Evolutionary conservation across 1,140 invertebrate genomes (phyloP).

Genomic region (Temnothorax curvispinosus): DNA sequence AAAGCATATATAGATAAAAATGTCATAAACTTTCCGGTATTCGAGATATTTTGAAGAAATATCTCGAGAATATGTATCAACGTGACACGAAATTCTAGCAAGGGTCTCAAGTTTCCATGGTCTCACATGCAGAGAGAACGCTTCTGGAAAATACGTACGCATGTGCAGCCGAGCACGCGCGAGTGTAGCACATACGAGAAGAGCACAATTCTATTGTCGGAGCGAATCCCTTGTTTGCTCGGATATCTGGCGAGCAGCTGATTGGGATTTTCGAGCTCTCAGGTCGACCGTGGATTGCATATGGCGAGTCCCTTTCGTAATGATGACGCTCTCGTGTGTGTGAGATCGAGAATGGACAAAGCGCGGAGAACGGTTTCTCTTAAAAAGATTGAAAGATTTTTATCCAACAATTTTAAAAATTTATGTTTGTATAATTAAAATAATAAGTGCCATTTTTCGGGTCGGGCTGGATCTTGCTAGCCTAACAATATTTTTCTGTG

Average conservation of each 20-base stretch:
- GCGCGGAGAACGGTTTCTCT: slow-evolving; percentile 49
- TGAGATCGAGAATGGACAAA: slow-evolving; percentile 52
- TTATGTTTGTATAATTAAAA: neutral
- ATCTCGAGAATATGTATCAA: neutral
- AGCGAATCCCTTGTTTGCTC: slow-evolving; percentile 78
- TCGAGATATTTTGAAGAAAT: neutral
- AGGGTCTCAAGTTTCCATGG: slow-evolving; percentile 27
- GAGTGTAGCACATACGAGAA: slow-evolving; percentile 57
- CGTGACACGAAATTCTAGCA: neutral
- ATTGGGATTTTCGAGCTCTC: slow-evolving; percentile 80
- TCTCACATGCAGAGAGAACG: neutral
- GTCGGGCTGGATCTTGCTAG: too few species aligned
- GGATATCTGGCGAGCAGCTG: slow-evolving; percentile 81
- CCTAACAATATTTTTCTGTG: too few species aligned
- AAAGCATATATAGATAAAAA: too few species aligned
- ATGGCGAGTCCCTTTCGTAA: slow-evolving; percentile 70
- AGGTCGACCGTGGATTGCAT: slow-evolving; percentile 74
- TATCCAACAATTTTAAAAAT: neutral
- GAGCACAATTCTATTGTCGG: slow-evolving; percentile 77
- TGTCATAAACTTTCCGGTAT: too few species aligned
- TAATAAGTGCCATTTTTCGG: too few species aligned
- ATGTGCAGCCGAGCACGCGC: slow-evolving; percentile 48
- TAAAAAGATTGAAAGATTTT: neutral
- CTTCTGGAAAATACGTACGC: slow-evolving; percentile 7
- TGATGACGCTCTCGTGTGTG: slow-evolving; percentile 64